Evolutionary conservation across 2,888 invertebrate genomes (phyloP), one percentile per base, ranked within the genome.

Genomic region (Atherix ibis): DNA sequence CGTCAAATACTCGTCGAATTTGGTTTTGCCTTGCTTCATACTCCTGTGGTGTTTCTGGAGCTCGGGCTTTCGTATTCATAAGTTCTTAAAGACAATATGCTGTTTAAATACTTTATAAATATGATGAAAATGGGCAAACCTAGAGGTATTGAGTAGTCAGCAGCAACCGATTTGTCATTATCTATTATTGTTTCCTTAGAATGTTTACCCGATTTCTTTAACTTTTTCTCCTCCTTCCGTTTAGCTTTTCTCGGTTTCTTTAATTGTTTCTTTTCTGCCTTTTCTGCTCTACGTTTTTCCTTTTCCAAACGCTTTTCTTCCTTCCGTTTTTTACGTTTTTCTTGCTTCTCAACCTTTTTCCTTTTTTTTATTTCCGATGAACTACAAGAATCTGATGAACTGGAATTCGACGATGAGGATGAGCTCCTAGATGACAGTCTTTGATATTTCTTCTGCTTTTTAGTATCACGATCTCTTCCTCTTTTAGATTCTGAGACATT

Each of bases 11-110:
- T 48, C 71, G 71, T 32, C 76, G 66, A 15, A 89, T 66, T 32
- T 77, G 68, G 58, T 72, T 85, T 55, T 89, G 89, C 40, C 76
- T 70, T 49, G 82, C 79, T 46, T 91, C 87, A 81, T 88, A 92
- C 56, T 91, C 84, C 52, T 88, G 87, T 54, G 87, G 89, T 9
- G 89, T 88, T 79, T 91, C 88, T 3, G 91, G 92, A 9, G 81
- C 80, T 75, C 85, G 76, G 1, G 74, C 70, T 60, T 74, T 79
- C 12, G 26, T 9, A 35, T 52, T 52, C 60, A 60, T 60, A 34
- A 60, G 41, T 35, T 56, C 57, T 48, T 46, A 13, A 28, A 28
- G 14, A 14, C 28, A 15, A n/a, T 10, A 13, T 27, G 27, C 5
- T n/a, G n/a, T n/a, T n/a, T n/a, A n/a, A n/a, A 14, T 28, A 14